These are phyloP conservation scores for Pomatorhinus ruficollis DNA, from an alignment of 2,113 vertebrate genomes.

Conservation along the genomic window DNA sequence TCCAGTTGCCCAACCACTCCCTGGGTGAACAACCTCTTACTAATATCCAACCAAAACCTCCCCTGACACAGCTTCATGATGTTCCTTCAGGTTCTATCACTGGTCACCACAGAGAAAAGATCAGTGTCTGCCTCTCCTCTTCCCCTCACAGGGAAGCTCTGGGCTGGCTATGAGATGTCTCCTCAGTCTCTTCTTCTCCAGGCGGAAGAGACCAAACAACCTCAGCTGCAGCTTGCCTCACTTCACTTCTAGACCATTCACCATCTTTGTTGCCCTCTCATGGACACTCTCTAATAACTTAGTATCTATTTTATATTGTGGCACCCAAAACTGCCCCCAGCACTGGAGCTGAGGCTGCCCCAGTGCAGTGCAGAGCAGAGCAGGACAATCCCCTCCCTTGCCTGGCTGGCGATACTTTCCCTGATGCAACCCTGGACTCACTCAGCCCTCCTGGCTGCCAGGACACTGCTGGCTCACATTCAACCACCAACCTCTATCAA, in stretches of 20 bases:
- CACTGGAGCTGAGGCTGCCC: rapidly evolving
- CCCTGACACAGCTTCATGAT: background rate
- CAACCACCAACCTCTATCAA: no score
- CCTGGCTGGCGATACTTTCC: rapidly evolving
- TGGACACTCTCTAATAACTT: background rate
- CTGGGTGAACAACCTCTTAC: background rate
- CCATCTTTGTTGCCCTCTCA: background rate
- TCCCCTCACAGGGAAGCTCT: background rate
- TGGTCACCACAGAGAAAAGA: background rate
- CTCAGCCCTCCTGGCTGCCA: background rate
- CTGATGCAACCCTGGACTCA: rapidly evolving
- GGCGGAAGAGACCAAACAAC: rapidly evolving
- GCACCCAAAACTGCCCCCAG: background rate
- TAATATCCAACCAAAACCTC: background rate
- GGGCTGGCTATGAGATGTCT: background rate
- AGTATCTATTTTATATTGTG: background rate
- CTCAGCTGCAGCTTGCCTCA: rapidly evolving
- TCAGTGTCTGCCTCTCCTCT: background rate
- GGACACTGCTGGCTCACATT: background rate
- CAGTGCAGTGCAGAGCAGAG: background rate
- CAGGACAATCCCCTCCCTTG: background rate
- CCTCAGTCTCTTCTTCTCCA: background rate
- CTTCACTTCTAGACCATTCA: background rate
- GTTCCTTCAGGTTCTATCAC: background rate
- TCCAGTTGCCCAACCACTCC: background rate